Evolutionary conservation across 2,888 invertebrate species (phyloP).

Genomic region (Callyntrura guangdongensis): DNA sequence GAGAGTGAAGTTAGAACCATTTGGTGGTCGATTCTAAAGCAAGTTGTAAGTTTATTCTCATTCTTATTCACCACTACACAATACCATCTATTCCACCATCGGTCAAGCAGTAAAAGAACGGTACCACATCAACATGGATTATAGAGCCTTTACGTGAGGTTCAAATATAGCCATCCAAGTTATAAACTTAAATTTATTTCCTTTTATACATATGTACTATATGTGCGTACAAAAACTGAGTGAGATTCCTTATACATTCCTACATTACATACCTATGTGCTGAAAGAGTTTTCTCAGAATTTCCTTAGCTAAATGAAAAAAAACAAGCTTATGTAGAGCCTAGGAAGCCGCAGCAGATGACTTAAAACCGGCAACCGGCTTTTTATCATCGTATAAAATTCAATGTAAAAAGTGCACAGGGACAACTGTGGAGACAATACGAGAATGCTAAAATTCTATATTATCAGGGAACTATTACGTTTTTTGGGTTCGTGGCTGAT

Average conservation of each 20-base stretch:
- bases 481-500: background rate
- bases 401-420: constrained; percentile 25
- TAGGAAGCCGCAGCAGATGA: constrained; percentile 33
- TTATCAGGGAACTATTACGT: background rate
- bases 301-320: constrained; percentile 10
- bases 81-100: background rate
- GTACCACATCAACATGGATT: constrained; percentile 9
- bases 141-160: background rate
- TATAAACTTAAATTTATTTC: too few species aligned
- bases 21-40: constrained; percentile 40
- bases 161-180: too few species aligned
- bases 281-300: too few species aligned
- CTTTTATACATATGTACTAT: background rate
- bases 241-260: too few species aligned
- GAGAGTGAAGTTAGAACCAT: constrained; percentile 31
- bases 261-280: background rate
- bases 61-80: background rate
- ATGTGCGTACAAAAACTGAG: too few species aligned
- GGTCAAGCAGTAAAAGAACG: constrained; percentile 7
- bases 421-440: constrained; percentile 2
- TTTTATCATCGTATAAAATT: constrained; percentile 28
- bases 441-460: background rate
- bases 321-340: background rate
- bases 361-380: constrained; percentile 16
- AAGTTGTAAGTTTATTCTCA: constrained; percentile 27